Conservation (phyloP, 2,888 invertebrate genomes). For the Epinotia demarniana region DNA sequence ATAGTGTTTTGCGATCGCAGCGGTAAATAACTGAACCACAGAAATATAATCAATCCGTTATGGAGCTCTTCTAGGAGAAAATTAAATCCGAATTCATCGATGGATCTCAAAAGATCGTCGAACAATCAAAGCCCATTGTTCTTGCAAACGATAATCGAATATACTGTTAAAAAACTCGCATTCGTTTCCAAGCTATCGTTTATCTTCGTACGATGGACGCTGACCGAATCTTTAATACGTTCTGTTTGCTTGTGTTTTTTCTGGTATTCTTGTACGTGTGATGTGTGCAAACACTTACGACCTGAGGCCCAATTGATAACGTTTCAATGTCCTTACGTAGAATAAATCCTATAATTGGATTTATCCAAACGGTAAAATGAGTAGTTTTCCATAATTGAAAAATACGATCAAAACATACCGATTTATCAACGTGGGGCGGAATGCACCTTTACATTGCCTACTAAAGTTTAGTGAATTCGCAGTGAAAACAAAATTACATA, state of each 20-base stretch:
- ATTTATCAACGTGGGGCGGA: no score
- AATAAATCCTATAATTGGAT: no score
- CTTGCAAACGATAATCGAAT: constrained; percentile 77
- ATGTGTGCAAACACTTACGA: neutral
- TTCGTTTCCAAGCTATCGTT: constrained; percentile 46
- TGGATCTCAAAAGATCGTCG: constrained; percentile 57
- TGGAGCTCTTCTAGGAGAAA: constrained; percentile 4
- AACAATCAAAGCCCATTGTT: constrained; percentile 71
- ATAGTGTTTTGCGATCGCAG: no score
- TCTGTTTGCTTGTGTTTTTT: constrained; percentile 1
- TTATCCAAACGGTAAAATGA: no score
- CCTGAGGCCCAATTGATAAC: no score
- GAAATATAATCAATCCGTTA: neutral
- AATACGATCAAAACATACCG: no score
- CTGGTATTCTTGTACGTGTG: neutral
- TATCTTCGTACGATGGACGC: constrained; percentile 39
- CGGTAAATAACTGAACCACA: neutral
- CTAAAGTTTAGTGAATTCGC: no score
- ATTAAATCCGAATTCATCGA: constrained; percentile 17
- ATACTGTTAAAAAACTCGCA: constrained; percentile 68
- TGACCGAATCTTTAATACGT: constrained; percentile 24
- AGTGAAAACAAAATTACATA: no score
- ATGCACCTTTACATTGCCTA: no score
- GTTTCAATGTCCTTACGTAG: no score
- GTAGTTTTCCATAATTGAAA: no score